Percentiles rank a stretch among this genome's conserved stretches.
Conservation (phyloP, 1,140 invertebrate genomes). For the Episyrphus balteatus region DNA sequence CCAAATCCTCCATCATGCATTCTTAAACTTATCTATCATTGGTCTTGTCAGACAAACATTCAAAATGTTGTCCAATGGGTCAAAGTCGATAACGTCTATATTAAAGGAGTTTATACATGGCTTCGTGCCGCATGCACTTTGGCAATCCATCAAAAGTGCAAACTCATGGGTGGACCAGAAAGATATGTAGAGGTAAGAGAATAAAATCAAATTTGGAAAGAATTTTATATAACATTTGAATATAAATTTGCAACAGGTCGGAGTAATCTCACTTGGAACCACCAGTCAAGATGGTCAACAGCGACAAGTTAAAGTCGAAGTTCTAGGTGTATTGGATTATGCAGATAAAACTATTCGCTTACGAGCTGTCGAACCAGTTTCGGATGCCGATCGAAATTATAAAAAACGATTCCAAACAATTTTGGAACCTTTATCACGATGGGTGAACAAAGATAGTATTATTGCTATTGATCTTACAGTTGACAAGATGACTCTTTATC, state of each 20-base stretch:
- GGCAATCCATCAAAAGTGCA: constrained; percentile 62
- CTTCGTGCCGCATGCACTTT: constrained; percentile 65
- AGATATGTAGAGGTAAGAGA: constrained; percentile 49
- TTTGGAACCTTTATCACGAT: constrained; percentile 59
- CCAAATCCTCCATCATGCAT: constrained; percentile 67
- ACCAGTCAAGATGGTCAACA: constrained; percentile 72
- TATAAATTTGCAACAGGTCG: constrained; percentile 39
- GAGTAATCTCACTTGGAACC: constrained; percentile 80
- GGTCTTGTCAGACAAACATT: constrained; percentile 78
- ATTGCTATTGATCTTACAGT: constrained; percentile 74
- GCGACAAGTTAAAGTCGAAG: constrained; percentile 78
- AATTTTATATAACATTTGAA: neutral
- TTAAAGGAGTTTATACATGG: constrained; percentile 68
- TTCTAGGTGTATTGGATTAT: constrained; percentile 71
- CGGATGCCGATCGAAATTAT: constrained; percentile 62
- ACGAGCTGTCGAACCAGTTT: constrained; percentile 66
- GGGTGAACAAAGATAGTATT: constrained; percentile 65
- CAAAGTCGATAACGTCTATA: constrained; percentile 65
- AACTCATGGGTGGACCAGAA: constrained; percentile 53
- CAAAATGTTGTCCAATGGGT: constrained; percentile 81
- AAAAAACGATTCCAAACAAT: constrained; percentile 68
- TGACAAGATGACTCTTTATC: constrained; percentile 60
- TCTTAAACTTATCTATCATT: constrained; percentile 78
- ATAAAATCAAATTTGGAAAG: constrained; percentile 16
- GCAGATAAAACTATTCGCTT: constrained; percentile 62